Conservation (phyloP, 2,113 vertebrate species). For the Garra rufa region DNA sequence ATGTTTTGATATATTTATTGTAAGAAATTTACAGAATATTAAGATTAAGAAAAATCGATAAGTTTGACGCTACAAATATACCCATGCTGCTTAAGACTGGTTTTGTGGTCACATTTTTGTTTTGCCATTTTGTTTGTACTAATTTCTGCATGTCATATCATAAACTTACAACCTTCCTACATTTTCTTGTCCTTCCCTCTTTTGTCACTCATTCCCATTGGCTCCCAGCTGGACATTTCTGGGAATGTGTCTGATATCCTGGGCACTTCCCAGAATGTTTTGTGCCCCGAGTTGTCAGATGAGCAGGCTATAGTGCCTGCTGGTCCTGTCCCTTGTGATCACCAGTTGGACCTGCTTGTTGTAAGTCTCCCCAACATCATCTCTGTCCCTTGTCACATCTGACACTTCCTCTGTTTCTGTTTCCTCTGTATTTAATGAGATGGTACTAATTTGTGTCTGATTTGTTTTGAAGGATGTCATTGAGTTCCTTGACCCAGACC, state of each 20-base stretch:
- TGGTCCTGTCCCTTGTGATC: conserved; percentile 68
- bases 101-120: too few species aligned
- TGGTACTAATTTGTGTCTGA: conserved; percentile 47
- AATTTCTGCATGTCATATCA: conserved; percentile 59
- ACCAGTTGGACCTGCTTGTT: conserved; percentile 71
- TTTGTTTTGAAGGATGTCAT: conserved; percentile 79
- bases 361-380: conserved; percentile 75
- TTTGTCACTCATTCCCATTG: neutral
- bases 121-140: conserved; percentile 29
- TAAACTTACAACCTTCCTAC: conserved; percentile 56
- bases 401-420: neutral
- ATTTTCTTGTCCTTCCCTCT: conserved; percentile 44
- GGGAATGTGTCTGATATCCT: conserved; percentile 78
- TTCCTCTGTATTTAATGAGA: neutral
- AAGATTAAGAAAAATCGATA: too few species aligned
- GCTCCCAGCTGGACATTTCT: conserved; percentile 86
- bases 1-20: too few species aligned
- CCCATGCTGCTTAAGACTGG: too few species aligned
- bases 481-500: conserved; percentile 71
- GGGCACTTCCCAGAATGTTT: conserved; percentile 72
- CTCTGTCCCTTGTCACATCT: neutral
- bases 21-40: too few species aligned
- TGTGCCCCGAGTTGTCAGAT: conserved; percentile 64
- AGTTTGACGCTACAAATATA: too few species aligned
- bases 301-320: conserved; percentile 63